Evolutionary conservation across 1,140 invertebrate genomes (phyloP).

Genomic region (Musca vetustissima): DNA sequence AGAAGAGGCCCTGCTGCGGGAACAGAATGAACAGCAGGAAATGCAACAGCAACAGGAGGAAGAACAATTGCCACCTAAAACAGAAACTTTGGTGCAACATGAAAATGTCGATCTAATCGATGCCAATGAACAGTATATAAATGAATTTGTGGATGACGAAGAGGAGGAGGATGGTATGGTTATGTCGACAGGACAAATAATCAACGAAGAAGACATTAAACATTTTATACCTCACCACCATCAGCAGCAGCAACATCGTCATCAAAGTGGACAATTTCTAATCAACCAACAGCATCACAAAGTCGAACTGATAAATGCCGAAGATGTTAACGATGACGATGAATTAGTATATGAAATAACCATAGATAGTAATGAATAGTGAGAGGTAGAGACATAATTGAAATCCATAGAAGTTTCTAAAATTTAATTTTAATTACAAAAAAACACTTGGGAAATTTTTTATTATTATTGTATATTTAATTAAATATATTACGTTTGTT

Average conservation of each 20-base stretch:
- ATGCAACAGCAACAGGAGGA: neutral
- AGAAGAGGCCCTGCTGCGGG: neutral
- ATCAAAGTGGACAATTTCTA: neutral
- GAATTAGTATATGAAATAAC: conserved; percentile 20
- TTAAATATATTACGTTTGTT: neutral
- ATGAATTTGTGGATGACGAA: too few species aligned
- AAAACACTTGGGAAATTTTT: neutral
- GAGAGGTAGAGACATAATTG: neutral
- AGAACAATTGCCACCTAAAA: neutral
- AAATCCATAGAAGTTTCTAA: neutral
- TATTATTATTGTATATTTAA: neutral
- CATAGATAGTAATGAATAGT: conserved; percentile 21
- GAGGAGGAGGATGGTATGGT: too few species aligned
- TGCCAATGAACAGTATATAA: neutral
- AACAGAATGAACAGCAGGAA: neutral
- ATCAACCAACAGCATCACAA: neutral
- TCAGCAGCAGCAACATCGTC: neutral
- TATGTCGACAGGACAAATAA: conserved; percentile 9
- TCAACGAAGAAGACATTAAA: neutral
- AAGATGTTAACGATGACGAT: conserved; percentile 13
- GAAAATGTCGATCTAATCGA: conserved; percentile 1
- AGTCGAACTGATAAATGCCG: neutral
- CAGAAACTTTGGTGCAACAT: neutral
- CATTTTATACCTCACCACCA: neutral
- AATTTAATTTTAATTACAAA: neutral